These are phyloP conservation scores for Chiridota heheva DNA, from an alignment of 35 echinoderm and acorn worm genomes.

Conservation along the genomic window DNA sequence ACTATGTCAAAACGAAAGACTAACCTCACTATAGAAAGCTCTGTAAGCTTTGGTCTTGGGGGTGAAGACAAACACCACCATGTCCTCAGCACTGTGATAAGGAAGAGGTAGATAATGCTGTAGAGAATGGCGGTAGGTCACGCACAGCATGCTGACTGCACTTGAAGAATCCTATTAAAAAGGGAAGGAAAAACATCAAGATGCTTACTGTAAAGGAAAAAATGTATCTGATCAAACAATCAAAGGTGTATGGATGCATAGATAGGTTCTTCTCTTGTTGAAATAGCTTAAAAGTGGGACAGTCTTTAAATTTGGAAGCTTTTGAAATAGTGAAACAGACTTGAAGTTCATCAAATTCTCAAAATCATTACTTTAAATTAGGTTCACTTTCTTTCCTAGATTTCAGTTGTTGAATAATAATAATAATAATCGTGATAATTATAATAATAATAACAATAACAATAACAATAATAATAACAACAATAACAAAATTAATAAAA, in stretches of 20 bases:
- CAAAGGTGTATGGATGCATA: background rate
- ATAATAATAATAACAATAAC: no score
- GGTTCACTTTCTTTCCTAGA: no score
- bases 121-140: slow-evolving; percentile 87
- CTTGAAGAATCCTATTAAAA: slow-evolving; percentile 73
- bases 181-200: background rate
- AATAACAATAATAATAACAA: no score
- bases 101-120: slow-evolving; percentile 78
- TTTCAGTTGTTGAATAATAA: no score
- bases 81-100: slow-evolving; percentile 74
- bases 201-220: background rate
- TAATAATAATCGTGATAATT: no score
- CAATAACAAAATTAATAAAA: no score
- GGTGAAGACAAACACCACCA: slow-evolving; percentile 71
- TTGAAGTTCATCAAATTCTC: background rate
- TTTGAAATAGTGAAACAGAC: background rate
- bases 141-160: slow-evolving; percentile 57
- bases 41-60: slow-evolving; percentile 76
- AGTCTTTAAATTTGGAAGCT: background rate
- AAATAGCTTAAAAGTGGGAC: no score
- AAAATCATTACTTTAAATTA: background rate
- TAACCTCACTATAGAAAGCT: slow-evolving; percentile 81
- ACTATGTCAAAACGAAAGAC: background rate
- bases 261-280: background rate
- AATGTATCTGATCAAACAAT: background rate